These are phyloP conservation scores for Listronotus bonariensis DNA, from an alignment of 1,140 invertebrate species.

Conservation along the genomic window DNA sequence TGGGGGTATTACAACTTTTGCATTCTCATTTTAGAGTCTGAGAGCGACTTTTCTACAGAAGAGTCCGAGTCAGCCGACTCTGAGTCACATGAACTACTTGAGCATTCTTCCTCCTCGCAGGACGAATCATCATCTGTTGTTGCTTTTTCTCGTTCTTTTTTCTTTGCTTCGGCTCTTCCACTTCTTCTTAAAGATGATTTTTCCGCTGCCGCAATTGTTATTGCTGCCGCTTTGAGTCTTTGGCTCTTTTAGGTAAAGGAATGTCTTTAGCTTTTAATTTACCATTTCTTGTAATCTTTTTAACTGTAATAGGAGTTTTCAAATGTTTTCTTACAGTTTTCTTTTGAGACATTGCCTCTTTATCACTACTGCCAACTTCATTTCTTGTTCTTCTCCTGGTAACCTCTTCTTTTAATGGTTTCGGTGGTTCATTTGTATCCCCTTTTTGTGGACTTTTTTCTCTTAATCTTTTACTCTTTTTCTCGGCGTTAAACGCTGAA, in stretches of 20 bases:
- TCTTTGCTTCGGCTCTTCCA: constrained; percentile 11
- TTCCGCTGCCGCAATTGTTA: constrained; percentile 1
- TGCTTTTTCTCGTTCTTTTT: constrained; percentile 18
- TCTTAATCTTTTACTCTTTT: constrained; percentile 44
- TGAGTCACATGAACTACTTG: constrained; percentile 55
- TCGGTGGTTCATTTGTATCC: not conserved
- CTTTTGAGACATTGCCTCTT: not conserved
- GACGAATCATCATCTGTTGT: constrained; percentile 47
- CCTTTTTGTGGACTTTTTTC: constrained; percentile 16
- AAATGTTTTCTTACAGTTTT: not conserved
- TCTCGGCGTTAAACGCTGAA: constrained; percentile 70
- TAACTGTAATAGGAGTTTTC: not conserved
- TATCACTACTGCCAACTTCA: not conserved
- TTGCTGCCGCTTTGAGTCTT: constrained; percentile 23
- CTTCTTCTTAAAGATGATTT: constrained; percentile 18
- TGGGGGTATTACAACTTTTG: constrained; percentile 38
- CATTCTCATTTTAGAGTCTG: constrained; percentile 36
- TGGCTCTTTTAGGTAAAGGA: constrained; percentile 11
- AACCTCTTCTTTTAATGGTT: constrained; percentile 9
- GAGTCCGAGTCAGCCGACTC: constrained; percentile 50
- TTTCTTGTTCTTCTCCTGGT: constrained; percentile 14
- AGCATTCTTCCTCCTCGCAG: constrained; percentile 38
- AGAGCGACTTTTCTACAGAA: constrained; percentile 37
- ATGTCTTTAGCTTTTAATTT: constrained; percentile 5
- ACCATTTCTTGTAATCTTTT: constrained; percentile 11